These are phyloP conservation scores for Hippocampus guttulatus DNA, from an alignment of 2,113 vertebrate species.

Conservation along the genomic window DNA sequence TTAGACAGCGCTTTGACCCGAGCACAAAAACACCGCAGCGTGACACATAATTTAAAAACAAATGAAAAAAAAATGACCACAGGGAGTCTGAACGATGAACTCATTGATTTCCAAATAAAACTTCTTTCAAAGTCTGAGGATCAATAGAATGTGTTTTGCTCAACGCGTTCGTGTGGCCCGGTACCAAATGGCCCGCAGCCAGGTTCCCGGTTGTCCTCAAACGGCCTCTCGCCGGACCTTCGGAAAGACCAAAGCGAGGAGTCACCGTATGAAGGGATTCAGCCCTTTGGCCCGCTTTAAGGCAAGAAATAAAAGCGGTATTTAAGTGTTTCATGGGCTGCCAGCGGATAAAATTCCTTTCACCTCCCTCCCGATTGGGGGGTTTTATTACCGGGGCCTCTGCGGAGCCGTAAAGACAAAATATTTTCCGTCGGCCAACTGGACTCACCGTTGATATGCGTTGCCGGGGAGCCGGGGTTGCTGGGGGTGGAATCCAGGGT, in stretches of 20 bases:
- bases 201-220: conserved; percentile 16
- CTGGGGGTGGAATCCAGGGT: conserved; percentile 73
- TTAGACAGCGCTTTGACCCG: no score
- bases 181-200: background rate
- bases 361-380: conserved; percentile 40
- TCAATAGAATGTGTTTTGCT: background rate
- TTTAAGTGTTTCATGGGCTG: conserved; percentile 53
- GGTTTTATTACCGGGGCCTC: conserved; percentile 44
- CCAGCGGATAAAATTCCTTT: conserved; percentile 49
- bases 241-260: conserved; percentile 50
- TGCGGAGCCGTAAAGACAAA: conserved; percentile 29
- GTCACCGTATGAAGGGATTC: conserved; percentile 52
- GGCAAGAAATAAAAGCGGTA: conserved; percentile 54
- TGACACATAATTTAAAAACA: no score
- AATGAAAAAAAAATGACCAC: background rate
- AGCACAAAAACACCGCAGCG: no score
- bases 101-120: background rate
- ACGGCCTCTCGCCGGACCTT: conserved; percentile 30
- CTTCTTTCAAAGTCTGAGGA: background rate
- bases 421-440: background rate
- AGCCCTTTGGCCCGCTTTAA: conserved; percentile 48
- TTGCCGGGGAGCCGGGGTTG: conserved; percentile 69
- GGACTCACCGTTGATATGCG: conserved; percentile 83
- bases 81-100: background rate
- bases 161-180: background rate